A percentile compares a stretch with the other conserved stretches of the same genome.
Conservation (phyloP, 1,140 invertebrate genomes). For the Dendroctonus valens region DNA sequence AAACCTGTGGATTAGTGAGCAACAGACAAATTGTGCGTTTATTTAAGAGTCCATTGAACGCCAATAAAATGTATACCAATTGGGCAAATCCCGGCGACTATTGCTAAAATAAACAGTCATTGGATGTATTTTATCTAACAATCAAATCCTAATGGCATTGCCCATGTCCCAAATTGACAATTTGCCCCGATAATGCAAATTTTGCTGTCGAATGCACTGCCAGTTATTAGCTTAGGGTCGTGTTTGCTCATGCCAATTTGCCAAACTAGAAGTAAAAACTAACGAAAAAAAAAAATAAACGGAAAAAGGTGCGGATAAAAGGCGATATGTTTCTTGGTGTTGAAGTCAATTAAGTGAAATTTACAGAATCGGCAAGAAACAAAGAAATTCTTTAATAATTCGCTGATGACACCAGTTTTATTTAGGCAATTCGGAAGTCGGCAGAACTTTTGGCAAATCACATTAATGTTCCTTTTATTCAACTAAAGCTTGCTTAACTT, state of each 20-base stretch:
- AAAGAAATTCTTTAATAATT: no score
- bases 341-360: no score
- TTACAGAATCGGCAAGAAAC: no score
- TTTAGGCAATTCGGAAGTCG: no score
- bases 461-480: background rate
- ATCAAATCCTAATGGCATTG: constrained; percentile 25
- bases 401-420: no score
- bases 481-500: no score
- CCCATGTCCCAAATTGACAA: constrained; percentile 25
- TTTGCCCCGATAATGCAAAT: constrained; percentile 27
- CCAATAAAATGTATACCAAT: constrained; percentile 3
- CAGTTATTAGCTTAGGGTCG: constrained; percentile 18
- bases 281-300: background rate
- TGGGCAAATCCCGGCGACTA: background rate
- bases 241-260: constrained; percentile 12
- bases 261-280: no score
- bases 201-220: constrained; percentile 9
- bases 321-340: no score
- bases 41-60: constrained; percentile 4
- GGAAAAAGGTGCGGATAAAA: background rate
- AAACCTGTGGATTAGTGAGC: background rate
- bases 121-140: constrained; percentile 24
- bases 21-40: constrained; percentile 5
- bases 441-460: no score
- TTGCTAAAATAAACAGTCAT: constrained; percentile 14